Percentiles rank a stretch among this genome's conserved stretches.
Conservation (phyloP, 2,888 invertebrate genomes). For the Oligia latruncula region DNA sequence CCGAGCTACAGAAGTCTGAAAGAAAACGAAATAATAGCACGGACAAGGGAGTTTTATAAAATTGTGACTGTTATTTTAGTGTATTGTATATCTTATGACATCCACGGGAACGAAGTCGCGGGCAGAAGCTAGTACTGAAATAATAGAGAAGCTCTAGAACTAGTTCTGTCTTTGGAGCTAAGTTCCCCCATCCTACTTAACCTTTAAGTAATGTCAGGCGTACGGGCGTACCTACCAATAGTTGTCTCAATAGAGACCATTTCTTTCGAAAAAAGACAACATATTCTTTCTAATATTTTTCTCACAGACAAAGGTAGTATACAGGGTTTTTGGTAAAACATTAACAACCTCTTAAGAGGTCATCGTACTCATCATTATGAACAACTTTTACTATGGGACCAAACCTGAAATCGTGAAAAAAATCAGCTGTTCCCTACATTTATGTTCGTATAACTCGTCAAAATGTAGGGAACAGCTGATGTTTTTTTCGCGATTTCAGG, state of each 20-base stretch:
- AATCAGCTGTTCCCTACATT: too few species aligned
- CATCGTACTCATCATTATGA: too few species aligned
- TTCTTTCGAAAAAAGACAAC: slow-evolving; percentile 3
- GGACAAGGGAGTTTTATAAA: neutral
- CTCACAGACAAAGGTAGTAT: neutral
- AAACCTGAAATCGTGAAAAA: too few species aligned
- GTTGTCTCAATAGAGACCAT: slow-evolving; percentile 26
- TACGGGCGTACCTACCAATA: slow-evolving; percentile 1
- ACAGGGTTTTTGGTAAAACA: too few species aligned
- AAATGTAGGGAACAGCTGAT: too few species aligned
- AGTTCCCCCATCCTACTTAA: slow-evolving; percentile 2
- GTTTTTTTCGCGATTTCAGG: too few species aligned
- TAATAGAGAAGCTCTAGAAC: slow-evolving; percentile 14
- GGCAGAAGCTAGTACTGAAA: neutral
- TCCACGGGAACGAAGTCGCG: neutral
- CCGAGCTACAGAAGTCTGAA: neutral
- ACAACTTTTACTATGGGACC: too few species aligned
- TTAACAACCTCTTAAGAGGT: too few species aligned
- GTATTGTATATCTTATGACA: neutral
- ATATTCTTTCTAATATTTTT: slow-evolving; percentile 2
- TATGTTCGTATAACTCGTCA: too few species aligned
- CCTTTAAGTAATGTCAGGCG: slow-evolving; percentile 16
- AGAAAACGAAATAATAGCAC: neutral
- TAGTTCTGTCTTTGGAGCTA: slow-evolving; percentile 17
- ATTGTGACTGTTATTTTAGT: neutral